Base-by-base conservation (phyloP, 2,888 invertebrate species). In the Ceriagrion tenellum region DNA sequence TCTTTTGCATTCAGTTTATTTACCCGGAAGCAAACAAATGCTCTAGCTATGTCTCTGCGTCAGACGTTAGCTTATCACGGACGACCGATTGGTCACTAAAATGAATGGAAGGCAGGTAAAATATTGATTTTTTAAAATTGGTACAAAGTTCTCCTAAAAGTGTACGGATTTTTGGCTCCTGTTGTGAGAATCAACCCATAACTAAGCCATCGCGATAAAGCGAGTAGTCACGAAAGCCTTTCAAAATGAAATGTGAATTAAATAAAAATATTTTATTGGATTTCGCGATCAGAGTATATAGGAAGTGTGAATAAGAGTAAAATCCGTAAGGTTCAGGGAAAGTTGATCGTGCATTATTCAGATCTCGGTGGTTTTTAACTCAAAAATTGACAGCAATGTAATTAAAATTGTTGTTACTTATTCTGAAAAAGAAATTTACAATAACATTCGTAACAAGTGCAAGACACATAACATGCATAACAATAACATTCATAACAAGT, bases 161-260 rank as follows among this genome's bases (percentile, higher is more conserved):
- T 56, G 69, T 20, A 63, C 35, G 59, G 23, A 26, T 35, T 18
- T 59, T 91, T 35, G 35, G 20, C 56, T 26, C 56, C 90, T 16
- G 35, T 91, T 91, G 35, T 55, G 30, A 55, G 59, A 63, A n/a
- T 35, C 23, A 20, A 35, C 63, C 35, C 35, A 23, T 40, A 91
- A 91, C 59, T 63, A 63, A 91, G 55, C 91, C 91, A 91, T 91
- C 91, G 63, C 35, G 91, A 91, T 91, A 63, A 91, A 63, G 35
- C 20, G 4, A 23, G 55, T 56, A 56, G 91, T 91, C 91, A 91
- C 91, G 91, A 63, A 91, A 63, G 91, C 35, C 63, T 91, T 40
- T 40, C 35, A 35, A 63, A 91, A 91, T 63, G 63, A 63, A 55
- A 55, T 56, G 35, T 55, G 55, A 90, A 90, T n/a, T 47, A 47